Base-by-base conservation (phyloP, 35 echinoderm and acorn worm genomes). In the Holothuria glaberrima region DNA sequence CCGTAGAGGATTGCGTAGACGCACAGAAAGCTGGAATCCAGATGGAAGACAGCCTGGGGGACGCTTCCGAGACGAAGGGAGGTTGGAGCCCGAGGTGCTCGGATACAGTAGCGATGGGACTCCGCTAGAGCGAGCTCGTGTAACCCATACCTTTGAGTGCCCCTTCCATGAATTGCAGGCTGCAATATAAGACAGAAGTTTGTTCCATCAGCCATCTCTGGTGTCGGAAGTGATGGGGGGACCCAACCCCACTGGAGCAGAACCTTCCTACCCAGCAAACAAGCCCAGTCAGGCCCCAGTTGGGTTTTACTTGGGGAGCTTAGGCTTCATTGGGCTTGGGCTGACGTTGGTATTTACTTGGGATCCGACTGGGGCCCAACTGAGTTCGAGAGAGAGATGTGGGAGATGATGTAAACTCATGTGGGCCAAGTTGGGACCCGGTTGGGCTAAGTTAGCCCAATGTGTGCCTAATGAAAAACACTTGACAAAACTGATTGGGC, bases 151-250 rank as follows among this genome's bases (percentile, higher is more conserved):
- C 4, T 30, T 75, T 75, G 36, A 32, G 17, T 65, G 20, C 27
- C 27, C 27, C 27, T 65, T 65, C 19, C 27, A n/a, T 17, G 3
- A 21, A 65, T 65, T 28, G 19, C 20, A 28, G 19, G 19, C 27
- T 17, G 61, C 19, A 65, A 65, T 16, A 6, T 65, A 4, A 21
- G 16, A 6, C 61, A 65, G 61, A 6, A 65, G 4, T 65, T 65
- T 16, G 61, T 65, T 4, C 61, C 61, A 65, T 4, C 61, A 65
- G 61, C 4, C 17, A 65, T 65, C 61, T 21, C 61, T 16, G 61
- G 61, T 65, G 61, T 65, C 17, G 61, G 61, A 65, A 65, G 61
- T 65, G 61, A 65, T 16, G n/a, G 61, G 61, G 4, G 61, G 61
- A 65, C 61, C 61, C 61, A 65, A 6, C 17, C 61, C 61, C 61